These are phyloP conservation scores for Volucella inflata DNA, from an alignment of 2,888 invertebrate genomes.

Conservation along the genomic window DNA sequence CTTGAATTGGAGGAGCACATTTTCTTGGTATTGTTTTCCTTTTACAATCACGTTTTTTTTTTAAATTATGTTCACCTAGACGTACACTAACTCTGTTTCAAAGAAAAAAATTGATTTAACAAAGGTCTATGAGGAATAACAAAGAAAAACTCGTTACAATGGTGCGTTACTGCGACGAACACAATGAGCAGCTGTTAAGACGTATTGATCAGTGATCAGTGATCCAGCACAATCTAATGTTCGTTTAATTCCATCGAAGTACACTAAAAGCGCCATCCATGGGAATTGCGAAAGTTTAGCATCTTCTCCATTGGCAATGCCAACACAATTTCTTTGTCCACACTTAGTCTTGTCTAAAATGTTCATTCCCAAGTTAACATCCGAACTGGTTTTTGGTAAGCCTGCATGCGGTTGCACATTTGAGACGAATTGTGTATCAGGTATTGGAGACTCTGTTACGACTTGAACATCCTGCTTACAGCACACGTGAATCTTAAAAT, in stretches of 20 bases:
- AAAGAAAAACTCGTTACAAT: conserved; percentile 58
- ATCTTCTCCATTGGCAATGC: conserved; percentile 86
- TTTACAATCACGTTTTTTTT: conserved; percentile 80
- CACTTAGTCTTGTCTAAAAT: conserved; percentile 81
- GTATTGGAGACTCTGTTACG: too few species aligned
- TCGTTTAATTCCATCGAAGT: conserved; percentile 79
- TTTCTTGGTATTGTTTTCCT: conserved; percentile 65
- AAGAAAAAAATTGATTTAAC: not conserved
- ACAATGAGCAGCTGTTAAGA: conserved; percentile 78
- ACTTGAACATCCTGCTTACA: too few species aligned
- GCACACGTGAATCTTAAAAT: too few species aligned
- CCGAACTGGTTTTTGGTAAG: not conserved
- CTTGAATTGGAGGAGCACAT: conserved; percentile 83
- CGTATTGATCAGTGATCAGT: conserved; percentile 76
- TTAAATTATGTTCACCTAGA: conserved; percentile 83
- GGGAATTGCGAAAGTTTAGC: conserved; percentile 87
- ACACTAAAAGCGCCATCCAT: conserved; percentile 89
- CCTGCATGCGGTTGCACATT: not conserved
- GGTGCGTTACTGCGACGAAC: conserved; percentile 25
- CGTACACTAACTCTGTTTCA: conserved; percentile 81
- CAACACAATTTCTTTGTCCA: conserved; percentile 85
- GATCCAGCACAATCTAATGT: conserved; percentile 80
- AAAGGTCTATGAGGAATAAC: too few species aligned
- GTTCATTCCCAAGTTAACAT: conserved; percentile 39
- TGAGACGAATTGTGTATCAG: too few species aligned